Conservation (phyloP, 2,113 vertebrate species). For the Petaurus breviceps region DNA sequence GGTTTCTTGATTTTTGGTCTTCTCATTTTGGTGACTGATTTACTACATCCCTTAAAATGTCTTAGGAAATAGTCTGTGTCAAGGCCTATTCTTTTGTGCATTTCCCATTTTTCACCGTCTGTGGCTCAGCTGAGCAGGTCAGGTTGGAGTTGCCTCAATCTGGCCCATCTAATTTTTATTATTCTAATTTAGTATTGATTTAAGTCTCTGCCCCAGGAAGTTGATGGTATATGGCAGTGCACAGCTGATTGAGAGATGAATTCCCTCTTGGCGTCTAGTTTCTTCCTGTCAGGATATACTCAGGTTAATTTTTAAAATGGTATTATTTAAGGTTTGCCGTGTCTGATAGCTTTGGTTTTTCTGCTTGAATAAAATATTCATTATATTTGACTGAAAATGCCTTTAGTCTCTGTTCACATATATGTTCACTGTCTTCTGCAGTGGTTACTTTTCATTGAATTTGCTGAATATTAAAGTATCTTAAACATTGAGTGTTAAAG, state of each 20-base stretch:
- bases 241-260: neutral
- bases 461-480: neutral
- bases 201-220: neutral
- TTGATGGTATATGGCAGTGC: neutral
- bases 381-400: neutral
- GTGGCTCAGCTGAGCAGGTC: too few species aligned
- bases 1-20: neutral
- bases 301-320: neutral
- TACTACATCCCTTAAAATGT: neutral
- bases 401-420: neutral
- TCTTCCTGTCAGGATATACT: neutral
- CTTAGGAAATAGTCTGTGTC: neutral
- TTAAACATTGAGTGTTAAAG: neutral
- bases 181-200: neutral
- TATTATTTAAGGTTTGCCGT: neutral
- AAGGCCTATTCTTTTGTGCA: neutral
- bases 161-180: neutral
- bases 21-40: neutral
- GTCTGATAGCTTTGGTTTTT: neutral
- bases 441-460: neutral
- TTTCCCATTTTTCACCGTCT: neutral
- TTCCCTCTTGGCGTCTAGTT: neutral
- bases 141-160: neutral
- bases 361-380: neutral
- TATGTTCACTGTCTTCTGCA: neutral